Base-by-base conservation (phyloP, 2,797 vertebrate species). In the Gymnoscopelus braueri region DNA sequence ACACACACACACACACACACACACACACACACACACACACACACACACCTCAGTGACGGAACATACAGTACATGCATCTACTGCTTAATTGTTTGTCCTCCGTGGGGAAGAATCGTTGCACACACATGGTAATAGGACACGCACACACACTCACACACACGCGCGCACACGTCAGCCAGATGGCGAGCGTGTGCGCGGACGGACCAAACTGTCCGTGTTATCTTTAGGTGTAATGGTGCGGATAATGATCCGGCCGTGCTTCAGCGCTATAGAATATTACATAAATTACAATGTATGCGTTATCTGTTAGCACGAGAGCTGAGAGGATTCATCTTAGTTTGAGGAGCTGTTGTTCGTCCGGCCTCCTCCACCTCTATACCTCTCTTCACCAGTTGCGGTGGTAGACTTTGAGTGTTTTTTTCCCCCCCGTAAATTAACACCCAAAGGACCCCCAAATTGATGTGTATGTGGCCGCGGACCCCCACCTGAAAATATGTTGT, bases 221-320 rank as follows among this genome's bases (percentile, higher is more conserved):
- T 92, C 88, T 93, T 84, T 71, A 82, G 80, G 90, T 90, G 87
- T 90, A 93, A 94, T 92, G 90, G 82, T 89, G 91, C 80, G 58
- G 87, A 77, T 92, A 93, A 93, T 93, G 85, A 88, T 87, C 82
- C 82, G 57, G 86, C 80, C 69, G 77, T 89, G 91, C 88, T 89
- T 83, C 79, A 84, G 80, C 4, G 84, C 82, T 74, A 82, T 79
- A 54, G 78, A 91, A 88, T 82, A 79, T 89, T 85, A 81, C 80
- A 88, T 84, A 85, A 88, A 92, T 92, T 82, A 91, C 81, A 90
- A 90, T 85, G 68, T 90, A 87, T 87, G 89, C 79, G 78, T 84
- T 85, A 81, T 89, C 84, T 76, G 67, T 88, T 82, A 77, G 74
- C 8, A 67, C 50, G 66, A 53, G 73, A 75, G 79, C 84, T 63